Evolutionary conservation across 2,797 vertebrate genomes (phyloP).

Genomic region (Sardinella longiceps): DNA sequence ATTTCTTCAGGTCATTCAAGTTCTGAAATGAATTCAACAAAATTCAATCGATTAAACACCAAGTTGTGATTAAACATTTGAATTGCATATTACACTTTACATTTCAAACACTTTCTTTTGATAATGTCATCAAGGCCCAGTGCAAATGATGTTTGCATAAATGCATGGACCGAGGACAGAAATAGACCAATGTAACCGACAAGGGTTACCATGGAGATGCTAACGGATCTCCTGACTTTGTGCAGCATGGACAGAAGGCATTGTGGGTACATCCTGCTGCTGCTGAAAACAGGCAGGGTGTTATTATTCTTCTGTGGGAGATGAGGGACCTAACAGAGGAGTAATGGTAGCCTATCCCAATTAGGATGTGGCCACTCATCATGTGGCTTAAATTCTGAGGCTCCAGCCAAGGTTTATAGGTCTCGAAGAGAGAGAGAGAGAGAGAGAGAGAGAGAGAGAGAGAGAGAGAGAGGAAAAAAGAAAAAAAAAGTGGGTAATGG

Average conservation of each 20-base stretch:
- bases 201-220: conserved; percentile 28
- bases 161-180: background rate
- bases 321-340: background rate
- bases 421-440: background rate
- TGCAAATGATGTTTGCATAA: conserved; percentile 16
- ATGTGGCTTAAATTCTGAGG: background rate
- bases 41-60: no score
- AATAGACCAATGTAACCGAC: conserved; percentile 24
- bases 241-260: background rate
- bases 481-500: background rate
- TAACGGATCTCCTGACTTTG: conserved; percentile 18
- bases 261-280: background rate
- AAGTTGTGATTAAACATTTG: background rate
- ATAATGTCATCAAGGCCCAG: conserved; percentile 17
- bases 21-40: background rate
- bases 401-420: background rate
- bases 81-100: background rate
- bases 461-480: background rate
- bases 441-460: no score
- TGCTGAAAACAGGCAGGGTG: conserved; percentile 18
- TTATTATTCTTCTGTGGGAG: background rate
- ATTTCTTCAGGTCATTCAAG: background rate
- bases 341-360: background rate
- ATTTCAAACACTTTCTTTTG: background rate
- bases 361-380: conserved; percentile 15